phyloP scores from a whole-genome alignment of 2,113 vertebrate genomes.

The Alethe castanea region DNA sequence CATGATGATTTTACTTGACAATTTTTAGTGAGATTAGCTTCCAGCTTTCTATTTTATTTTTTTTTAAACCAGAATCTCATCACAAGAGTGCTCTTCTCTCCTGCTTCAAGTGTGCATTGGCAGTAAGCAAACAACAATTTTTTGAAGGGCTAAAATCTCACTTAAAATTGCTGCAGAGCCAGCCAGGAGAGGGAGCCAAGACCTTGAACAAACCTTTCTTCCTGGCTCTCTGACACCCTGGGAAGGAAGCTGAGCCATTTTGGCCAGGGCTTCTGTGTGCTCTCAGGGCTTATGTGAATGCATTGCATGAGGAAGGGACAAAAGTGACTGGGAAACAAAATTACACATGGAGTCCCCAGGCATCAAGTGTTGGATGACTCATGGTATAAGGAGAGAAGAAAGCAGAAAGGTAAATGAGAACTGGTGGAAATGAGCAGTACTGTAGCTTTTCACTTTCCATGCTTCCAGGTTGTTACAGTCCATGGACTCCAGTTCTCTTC shows the following conservation, averaged over 20 bases:
- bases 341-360: neutral
- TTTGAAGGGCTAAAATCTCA: constrained; percentile 2
- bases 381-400: neutral
- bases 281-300: neutral
- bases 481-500: neutral
- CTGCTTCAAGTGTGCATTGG: neutral
- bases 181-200: constrained; percentile 74
- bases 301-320: neutral
- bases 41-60: neutral
- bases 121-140: neutral
- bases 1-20: neutral
- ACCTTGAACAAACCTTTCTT: constrained; percentile 48
- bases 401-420: neutral
- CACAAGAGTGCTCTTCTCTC: neutral
- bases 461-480: neutral
- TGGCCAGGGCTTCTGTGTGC: neutral
- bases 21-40: neutral
- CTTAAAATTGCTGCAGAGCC: neutral
- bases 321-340: neutral
- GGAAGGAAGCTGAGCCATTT: constrained; percentile 60
- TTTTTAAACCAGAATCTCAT: neutral
- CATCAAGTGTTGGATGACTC: neutral
- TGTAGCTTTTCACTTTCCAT: neutral
- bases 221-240: neutral
- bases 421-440: neutral